Percentiles rank a stretch among this genome's conserved stretches.
phyloP scores from a whole-genome alignment of 2,113 vertebrate genomes.

The Bostrychus sinensis region DNA sequence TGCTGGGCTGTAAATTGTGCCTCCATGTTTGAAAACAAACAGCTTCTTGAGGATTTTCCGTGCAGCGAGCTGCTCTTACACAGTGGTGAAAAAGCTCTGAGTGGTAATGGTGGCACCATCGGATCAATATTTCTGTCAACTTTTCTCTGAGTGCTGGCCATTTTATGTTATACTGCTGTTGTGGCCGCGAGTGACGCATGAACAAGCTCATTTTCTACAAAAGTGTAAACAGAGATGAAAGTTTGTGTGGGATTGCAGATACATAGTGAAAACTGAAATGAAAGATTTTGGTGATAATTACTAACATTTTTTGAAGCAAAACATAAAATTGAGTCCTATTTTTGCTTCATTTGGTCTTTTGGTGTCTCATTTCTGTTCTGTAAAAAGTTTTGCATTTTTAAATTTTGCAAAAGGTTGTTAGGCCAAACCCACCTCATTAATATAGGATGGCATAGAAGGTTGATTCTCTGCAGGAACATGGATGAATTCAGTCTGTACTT shows the following conservation, averaged over 20 bases:
- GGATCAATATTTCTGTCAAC: constrained; percentile 69
- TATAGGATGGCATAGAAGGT: constrained; percentile 70
- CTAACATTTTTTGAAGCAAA: background rate
- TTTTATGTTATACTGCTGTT: constrained; percentile 45
- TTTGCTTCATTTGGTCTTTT: background rate
- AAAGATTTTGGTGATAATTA: background rate
- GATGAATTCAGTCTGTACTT: constrained; percentile 30
- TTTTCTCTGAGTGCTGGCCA: constrained; percentile 29
- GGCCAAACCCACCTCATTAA: constrained; percentile 50
- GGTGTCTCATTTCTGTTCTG: background rate
- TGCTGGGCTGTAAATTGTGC: constrained; percentile 5
- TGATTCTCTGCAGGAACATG: constrained; percentile 35
- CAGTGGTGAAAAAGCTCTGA: constrained; percentile 7
- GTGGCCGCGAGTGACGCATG: constrained; percentile 23
- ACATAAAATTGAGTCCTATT: background rate
- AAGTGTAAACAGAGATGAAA: background rate
- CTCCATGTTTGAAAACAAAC: constrained; percentile 21
- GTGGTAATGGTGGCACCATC: constrained; percentile 33
- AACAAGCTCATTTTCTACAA: constrained; percentile 20
- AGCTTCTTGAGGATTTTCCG: constrained; percentile 28
- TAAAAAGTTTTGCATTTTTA: background rate
- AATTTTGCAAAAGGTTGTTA: background rate
- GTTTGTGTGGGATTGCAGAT: background rate
- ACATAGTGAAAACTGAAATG: background rate
- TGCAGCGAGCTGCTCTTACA: constrained; percentile 17